A percentile compares a stretch with the other conserved stretches of the same genome.
phyloP scores from a whole-genome alignment of 2,888 invertebrate species.

The Limnephilus auricula region DNA sequence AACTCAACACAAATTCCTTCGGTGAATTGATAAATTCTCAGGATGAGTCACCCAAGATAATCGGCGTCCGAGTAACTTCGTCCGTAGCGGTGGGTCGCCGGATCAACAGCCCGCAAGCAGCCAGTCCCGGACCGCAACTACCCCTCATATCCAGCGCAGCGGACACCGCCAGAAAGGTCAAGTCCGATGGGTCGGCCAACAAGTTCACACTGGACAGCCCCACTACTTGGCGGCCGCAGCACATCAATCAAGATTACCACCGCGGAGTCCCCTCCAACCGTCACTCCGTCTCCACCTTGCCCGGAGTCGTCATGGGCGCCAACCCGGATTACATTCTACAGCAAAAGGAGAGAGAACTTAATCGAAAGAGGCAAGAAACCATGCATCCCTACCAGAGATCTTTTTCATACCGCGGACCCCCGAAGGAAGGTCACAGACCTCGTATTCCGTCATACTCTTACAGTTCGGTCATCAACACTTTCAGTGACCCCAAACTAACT shows the following conservation, averaged over 20 bases:
- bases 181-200: slow-evolving; percentile 79
- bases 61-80: slow-evolving; percentile 78
- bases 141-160: slow-evolving; percentile 68
- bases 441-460: slow-evolving; percentile 75
- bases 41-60: slow-evolving; percentile 65
- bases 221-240: slow-evolving; percentile 64
- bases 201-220: slow-evolving; percentile 78
- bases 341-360: slow-evolving; percentile 71
- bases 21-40: slow-evolving; percentile 53
- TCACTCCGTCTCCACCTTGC: slow-evolving; percentile 71
- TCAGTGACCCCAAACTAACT: slow-evolving; percentile 69
- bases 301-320: slow-evolving; percentile 74
- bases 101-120: slow-evolving; percentile 67
- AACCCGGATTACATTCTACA: slow-evolving; percentile 77
- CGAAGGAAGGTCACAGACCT: slow-evolving; percentile 70
- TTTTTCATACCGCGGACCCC: slow-evolving; percentile 75
- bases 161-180: slow-evolving; percentile 75
- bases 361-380: slow-evolving; percentile 69
- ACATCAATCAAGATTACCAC: slow-evolving; percentile 60
- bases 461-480: slow-evolving; percentile 75
- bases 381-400: slow-evolving; percentile 76
- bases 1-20: slow-evolving; percentile 52
- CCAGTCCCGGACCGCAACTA: slow-evolving; percentile 66
- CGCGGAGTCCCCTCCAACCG: slow-evolving; percentile 71
- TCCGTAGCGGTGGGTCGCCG: slow-evolving; percentile 79